Percentiles rank a stretch among this genome's conserved stretches.
Conservation (phyloP, 2,797 vertebrate species). For the Cirrhinus mrigala region DNA sequence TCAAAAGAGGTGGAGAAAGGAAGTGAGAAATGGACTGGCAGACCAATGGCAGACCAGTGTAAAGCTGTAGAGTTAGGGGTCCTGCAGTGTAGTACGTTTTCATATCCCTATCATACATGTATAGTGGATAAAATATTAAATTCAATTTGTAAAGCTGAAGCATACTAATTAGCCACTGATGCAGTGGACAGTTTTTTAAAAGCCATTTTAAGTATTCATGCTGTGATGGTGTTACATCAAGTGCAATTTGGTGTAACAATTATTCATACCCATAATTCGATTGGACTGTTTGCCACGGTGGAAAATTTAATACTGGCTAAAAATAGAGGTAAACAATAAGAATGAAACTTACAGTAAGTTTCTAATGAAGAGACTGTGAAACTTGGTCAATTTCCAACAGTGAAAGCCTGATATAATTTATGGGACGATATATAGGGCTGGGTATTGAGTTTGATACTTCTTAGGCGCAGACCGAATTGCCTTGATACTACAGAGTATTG, state of each 20-base stretch:
- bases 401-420: not conserved
- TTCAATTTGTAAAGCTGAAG: not conserved
- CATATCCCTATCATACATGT: not conserved
- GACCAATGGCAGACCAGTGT: not conserved
- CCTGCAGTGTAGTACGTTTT: not conserved
- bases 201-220: conserved; percentile 1
- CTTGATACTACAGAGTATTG: too few species aligned
- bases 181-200: not conserved
- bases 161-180: not conserved
- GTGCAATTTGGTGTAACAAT: not conserved
- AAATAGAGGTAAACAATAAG: not conserved
- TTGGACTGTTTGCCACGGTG: not conserved
- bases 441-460: too few species aligned
- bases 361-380: not conserved
- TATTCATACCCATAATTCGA: not conserved
- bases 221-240: not conserved
- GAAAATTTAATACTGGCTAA: not conserved
- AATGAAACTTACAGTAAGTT: not conserved
- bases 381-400: not conserved
- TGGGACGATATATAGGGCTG: too few species aligned
- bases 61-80: conserved; percentile 4
- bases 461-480: too few species aligned
- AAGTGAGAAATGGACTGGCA: conserved; percentile 18
- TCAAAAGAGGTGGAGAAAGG: conserved; percentile 6
- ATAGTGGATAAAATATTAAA: not conserved